A percentile compares a stretch with the other conserved stretches of the same genome.
Conservation (phyloP, 2,888 invertebrate species). For the Lycophotia porphyrea region DNA sequence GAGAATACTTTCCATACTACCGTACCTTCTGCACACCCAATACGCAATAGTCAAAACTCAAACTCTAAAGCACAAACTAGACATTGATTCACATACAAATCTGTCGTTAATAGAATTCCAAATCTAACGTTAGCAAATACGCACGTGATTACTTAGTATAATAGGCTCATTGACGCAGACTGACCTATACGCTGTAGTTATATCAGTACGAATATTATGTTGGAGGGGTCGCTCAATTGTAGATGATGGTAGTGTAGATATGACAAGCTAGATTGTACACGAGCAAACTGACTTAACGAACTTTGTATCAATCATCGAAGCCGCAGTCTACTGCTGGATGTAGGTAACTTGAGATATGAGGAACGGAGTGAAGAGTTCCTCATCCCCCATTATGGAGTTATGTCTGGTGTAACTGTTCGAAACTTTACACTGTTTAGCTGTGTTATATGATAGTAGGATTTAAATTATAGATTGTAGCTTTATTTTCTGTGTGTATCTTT, state of each 20-base stretch:
- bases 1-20: too few species aligned
- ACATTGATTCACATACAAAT: constrained; percentile 9
- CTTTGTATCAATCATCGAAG: neutral
- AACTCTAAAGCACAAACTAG: neutral
- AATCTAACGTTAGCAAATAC: constrained; percentile 58
- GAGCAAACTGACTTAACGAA: neutral
- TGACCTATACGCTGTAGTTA: constrained; percentile 55
- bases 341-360: neutral
- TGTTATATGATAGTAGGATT: too few species aligned
- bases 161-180: constrained; percentile 59
- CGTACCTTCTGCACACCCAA: neutral
- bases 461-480: too few species aligned
- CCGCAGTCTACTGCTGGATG: neutral
- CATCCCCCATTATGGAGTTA: neutral
- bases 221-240: constrained; percentile 37
- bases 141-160: constrained; percentile 58
- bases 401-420: too few species aligned
- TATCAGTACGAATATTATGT: constrained; percentile 53
- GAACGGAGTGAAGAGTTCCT: neutral
- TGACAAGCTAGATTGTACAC: constrained; percentile 18
- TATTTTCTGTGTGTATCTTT: too few species aligned
- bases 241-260: constrained; percentile 32
- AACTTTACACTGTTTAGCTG: too few species aligned
- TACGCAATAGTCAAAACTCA: neutral
- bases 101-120: constrained; percentile 51